phyloP scores from a whole-genome alignment of 1,140 invertebrate species.

The Bombus waltoni region DNA sequence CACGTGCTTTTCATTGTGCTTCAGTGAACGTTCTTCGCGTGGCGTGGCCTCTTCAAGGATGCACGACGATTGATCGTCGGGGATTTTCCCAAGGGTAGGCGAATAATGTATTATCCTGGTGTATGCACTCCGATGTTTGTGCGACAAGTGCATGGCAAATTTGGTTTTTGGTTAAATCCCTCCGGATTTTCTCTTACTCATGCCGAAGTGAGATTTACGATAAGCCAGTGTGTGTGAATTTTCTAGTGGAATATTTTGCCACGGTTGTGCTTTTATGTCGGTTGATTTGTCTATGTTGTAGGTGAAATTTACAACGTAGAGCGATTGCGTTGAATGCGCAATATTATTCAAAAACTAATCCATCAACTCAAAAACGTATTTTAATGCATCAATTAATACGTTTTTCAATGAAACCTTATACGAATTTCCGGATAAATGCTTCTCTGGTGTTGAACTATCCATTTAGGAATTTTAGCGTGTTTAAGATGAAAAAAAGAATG shows the following conservation, averaged over 20 bases:
- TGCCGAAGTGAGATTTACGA: neutral
- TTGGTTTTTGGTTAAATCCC: no score
- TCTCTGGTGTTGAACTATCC: no score
- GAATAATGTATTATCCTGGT: slow-evolving; percentile 10
- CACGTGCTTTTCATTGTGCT: neutral
- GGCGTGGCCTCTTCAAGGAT: slow-evolving; percentile 41
- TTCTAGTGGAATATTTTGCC: neutral
- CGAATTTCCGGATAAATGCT: neutral
- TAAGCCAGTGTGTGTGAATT: neutral
- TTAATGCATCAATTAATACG: neutral
- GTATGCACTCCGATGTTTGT: neutral
- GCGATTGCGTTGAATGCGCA: neutral
- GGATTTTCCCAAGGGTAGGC: slow-evolving; percentile 43
- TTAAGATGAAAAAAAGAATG: no score
- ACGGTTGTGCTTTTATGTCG: neutral
- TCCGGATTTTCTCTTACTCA: neutral
- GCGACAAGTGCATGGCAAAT: neutral
- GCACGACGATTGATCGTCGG: slow-evolving; percentile 36
- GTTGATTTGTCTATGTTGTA: neutral
- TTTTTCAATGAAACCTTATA: no score
- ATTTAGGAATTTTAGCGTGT: no score
- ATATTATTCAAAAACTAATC: neutral
- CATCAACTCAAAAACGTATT: neutral
- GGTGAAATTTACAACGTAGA: no score
- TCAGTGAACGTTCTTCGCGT: slow-evolving; percentile 13